Base-by-base conservation (phyloP, 2,797 vertebrate species). In the Tapirus indicus region DNA sequence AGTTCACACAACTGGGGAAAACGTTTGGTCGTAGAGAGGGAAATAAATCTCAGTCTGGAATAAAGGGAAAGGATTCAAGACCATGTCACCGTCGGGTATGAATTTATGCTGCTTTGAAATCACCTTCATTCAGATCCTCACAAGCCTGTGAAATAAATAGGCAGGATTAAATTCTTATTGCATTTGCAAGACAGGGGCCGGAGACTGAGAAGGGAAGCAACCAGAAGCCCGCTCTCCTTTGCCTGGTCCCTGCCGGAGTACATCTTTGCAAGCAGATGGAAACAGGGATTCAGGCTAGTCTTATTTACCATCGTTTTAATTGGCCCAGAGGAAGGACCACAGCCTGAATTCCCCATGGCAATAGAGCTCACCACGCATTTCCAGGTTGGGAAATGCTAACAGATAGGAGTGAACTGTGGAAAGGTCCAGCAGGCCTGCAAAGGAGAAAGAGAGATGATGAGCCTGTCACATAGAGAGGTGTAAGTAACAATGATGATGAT, bases 91-190 rank as follows among this genome's bases (percentile, higher is more conserved):
- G 58, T 44, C 1, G 0, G 23, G 0, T 60, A 18, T 68, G 52
- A 90, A 62, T 23, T 60, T 29, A n/a, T 58, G 49, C 58, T 60
- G 47, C 44, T 94, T 47, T 60, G 32, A 75, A 97, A 87, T 35
- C 16, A 18, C 44, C 23, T 60, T 66, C 38, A 20, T 32, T 69
- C 85, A 41, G 35, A 80, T 49, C 62, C 49, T 54, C 47, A 49
- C 25, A 44, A 8, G 20, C 1, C 27, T 86, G 72, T 35, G 29
- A 84, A 66, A 14, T 38, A 54, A 66, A 60, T 32, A 49, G 38
- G 3, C 47, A 25, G 32, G 14, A 20, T 47, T 62, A 56, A n/a
- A 16, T 27, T 71, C 72, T 32, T 41, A 78, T 7, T 78, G 29
- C 20, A 38, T n/a, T 47, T 49, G 14, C 64, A 38, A 56, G 32